phyloP scores from a whole-genome alignment of 2,113 vertebrate species.

The Entosphenus tridentatus region DNA sequence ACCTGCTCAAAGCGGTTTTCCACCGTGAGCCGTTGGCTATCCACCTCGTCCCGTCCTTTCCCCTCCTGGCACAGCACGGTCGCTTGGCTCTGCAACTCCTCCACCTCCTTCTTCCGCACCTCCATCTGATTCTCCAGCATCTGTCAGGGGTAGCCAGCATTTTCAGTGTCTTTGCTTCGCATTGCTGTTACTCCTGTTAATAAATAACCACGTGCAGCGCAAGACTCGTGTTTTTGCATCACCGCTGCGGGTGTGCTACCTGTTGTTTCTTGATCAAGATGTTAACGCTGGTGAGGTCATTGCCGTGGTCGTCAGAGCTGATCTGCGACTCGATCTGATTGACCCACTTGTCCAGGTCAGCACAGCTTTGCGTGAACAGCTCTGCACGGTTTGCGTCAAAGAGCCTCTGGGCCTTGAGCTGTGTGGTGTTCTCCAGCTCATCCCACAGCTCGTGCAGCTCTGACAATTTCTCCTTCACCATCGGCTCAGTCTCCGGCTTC shows the following conservation, averaged over 20 bases:
- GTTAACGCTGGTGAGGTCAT: constrained; percentile 86
- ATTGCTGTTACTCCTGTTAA: no score
- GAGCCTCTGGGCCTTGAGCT: constrained; percentile 82
- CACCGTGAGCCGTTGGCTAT: constrained; percentile 44
- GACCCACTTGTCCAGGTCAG: constrained; percentile 79
- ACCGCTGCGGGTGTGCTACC: constrained; percentile 22
- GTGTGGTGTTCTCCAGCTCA: constrained; percentile 67
- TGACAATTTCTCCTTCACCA: constrained; percentile 64
- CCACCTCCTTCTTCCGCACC: constrained; percentile 73
- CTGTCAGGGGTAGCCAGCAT: constrained; percentile 18
- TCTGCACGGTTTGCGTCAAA: constrained; percentile 92
- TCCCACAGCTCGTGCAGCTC: constrained; percentile 58
- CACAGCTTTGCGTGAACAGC: constrained; percentile 85
- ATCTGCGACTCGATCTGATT: constrained; percentile 69
- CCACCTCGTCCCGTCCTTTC: constrained; percentile 52
- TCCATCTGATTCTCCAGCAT: constrained; percentile 96
- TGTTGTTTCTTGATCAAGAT: constrained; percentile 90
- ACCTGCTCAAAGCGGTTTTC: constrained; percentile 62
- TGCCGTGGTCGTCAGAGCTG: constrained; percentile 75
- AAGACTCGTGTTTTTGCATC: no score
- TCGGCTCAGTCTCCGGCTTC: constrained; percentile 59
- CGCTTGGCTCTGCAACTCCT: constrained; percentile 71
- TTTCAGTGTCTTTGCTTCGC: not conserved
- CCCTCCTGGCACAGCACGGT: constrained; percentile 62
- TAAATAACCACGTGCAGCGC: no score